Percentiles rank a stretch among this genome's conserved stretches.
phyloP scores from a whole-genome alignment of 2,113 vertebrate genomes.

The Taxidea taxus region DNA sequence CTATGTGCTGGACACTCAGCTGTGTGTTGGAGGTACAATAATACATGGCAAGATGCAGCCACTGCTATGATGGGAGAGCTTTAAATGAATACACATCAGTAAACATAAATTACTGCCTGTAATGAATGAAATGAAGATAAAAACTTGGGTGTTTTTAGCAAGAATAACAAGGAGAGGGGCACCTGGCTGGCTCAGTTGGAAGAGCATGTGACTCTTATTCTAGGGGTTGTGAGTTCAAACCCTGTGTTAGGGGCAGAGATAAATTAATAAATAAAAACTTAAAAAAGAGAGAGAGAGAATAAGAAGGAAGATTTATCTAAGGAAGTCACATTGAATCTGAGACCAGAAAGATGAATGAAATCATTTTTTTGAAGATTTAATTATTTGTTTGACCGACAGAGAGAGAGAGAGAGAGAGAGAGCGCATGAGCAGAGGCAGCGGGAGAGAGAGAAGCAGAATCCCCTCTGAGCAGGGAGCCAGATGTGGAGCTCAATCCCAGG shows the following conservation, averaged over 20 bases:
- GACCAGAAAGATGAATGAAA: background rate
- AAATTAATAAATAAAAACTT: background rate
- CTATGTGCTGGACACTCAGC: background rate
- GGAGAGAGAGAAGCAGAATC: background rate
- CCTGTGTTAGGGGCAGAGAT: background rate
- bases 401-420: no score
- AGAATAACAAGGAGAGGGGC: background rate
- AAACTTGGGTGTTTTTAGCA: background rate
- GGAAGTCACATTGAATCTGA: background rate
- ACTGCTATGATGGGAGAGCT: background rate
- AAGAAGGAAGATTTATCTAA: background rate
- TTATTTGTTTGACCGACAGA: background rate
- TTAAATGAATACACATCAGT: background rate
- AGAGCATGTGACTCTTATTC: background rate
- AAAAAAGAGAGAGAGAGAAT: background rate
- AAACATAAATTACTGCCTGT: background rate
- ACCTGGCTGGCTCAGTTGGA: background rate
- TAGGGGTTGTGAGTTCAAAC: background rate
- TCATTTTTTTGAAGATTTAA: background rate
- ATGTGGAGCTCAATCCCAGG: background rate
- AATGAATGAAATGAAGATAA: background rate
- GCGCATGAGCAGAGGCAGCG: background rate
- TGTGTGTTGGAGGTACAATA: background rate
- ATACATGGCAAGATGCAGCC: background rate
- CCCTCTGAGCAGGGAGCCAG: background rate